These are phyloP conservation scores for Bufo gargarizans DNA, from an alignment of 2,113 vertebrate species.

Conservation along the genomic window DNA sequence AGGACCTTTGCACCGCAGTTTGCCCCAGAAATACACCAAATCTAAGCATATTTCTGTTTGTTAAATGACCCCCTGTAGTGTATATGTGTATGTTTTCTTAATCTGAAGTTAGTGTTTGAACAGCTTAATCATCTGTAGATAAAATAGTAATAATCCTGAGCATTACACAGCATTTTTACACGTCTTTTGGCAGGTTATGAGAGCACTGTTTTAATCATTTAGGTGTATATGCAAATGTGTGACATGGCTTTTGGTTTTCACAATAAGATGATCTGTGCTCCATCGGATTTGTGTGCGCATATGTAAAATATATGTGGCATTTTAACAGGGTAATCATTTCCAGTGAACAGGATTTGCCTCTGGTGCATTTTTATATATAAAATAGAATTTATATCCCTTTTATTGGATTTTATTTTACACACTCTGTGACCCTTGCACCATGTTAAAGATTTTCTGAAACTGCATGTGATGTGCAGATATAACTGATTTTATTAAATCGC, in stretches of 20 bases:
- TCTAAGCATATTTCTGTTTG: too few relatives aligned
- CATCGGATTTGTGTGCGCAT: not conserved
- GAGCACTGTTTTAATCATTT: conserved; percentile 9
- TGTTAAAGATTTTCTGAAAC: conserved; percentile 34
- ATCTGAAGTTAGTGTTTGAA: not conserved
- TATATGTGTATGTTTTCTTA: too few relatives aligned
- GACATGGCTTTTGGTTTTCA: conserved; percentile 14
- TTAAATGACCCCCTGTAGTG: too few relatives aligned
- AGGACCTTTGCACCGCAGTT: too few relatives aligned
- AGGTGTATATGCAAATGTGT: conserved; percentile 17
- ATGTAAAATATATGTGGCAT: conserved; percentile 30
- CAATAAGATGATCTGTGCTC: not conserved
- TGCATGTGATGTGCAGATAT: conserved; percentile 12
- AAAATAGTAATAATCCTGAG: not conserved
- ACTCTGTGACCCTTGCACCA: conserved; percentile 23
- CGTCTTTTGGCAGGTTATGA: not conserved
- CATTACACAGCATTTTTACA: not conserved
- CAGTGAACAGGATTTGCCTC: conserved; percentile 8
- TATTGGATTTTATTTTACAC: conserved; percentile 47
- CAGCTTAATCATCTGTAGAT: not conserved
- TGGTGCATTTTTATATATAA: conserved; percentile 21
- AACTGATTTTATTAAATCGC: conserved; percentile 32
- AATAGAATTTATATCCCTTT: conserved; percentile 40
- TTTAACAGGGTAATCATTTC: conserved; percentile 23
- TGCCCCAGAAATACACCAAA: too few relatives aligned